phyloP scores from a whole-genome alignment of 2,797 vertebrate species.

The Acestrorhynchus altus region DNA sequence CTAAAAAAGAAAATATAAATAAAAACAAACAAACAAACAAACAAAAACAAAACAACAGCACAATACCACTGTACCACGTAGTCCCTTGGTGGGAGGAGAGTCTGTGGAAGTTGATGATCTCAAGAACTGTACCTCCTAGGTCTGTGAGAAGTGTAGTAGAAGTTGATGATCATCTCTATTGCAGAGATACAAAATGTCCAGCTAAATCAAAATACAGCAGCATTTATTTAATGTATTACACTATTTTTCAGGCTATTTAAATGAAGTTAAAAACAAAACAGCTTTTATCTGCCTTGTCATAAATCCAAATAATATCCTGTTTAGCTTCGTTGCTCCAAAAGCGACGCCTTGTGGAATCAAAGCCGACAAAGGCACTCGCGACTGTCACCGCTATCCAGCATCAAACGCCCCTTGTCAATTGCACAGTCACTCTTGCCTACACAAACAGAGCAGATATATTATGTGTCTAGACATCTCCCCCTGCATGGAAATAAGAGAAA shows the following conservation, averaged over 20 bases:
- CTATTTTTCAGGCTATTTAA: neutral
- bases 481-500: neutral
- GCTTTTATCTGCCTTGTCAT: conserved; percentile 9
- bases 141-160: too few species aligned
- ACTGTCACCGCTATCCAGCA: conserved; percentile 10
- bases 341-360: conserved; percentile 16
- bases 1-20: too few species aligned
- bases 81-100: too few species aligned
- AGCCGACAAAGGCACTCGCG: conserved; percentile 25
- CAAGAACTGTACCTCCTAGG: too few species aligned
- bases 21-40: too few species aligned
- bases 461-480: conserved; percentile 1
- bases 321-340: conserved; percentile 4
- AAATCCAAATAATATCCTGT: conserved; percentile 14
- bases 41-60: too few species aligned
- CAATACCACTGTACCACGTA: too few species aligned
- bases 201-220: neutral
- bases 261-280: neutral
- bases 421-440: conserved; percentile 5
- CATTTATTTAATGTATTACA: neutral
- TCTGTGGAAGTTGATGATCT: too few species aligned
- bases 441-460: conserved; percentile 22
- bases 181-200: neutral
- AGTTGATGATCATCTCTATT: too few species aligned
- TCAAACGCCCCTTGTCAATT: neutral